phyloP scores from a whole-genome alignment of 2,797 vertebrate genomes.

The Anguilla megastoma region DNA sequence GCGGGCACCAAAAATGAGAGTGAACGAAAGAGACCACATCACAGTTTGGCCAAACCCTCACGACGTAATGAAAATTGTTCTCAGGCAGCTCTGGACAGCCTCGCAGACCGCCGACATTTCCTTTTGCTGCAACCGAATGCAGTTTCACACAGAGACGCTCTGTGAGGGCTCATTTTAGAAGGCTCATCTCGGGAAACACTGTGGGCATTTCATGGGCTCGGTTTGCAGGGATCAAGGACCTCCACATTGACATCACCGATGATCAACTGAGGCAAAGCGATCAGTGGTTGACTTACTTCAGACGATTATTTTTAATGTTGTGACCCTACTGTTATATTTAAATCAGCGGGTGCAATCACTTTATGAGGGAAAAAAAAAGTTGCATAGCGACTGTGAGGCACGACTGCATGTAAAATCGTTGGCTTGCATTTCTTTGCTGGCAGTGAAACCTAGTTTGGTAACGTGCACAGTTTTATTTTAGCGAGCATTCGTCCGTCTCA shows the following conservation, averaged over 20 bases:
- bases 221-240: background rate
- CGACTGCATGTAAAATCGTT: background rate
- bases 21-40: slow-evolving; percentile 63
- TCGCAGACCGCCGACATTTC: slow-evolving; percentile 32
- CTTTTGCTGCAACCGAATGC: background rate
- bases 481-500: slow-evolving; percentile 20
- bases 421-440: background rate
- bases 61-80: slow-evolving; percentile 59
- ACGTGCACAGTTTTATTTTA: background rate
- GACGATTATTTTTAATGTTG: background rate
- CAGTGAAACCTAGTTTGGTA: background rate
- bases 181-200: background rate
- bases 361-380: no score
- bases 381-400: background rate
- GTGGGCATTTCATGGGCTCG: background rate
- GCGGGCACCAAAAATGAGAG: slow-evolving; percentile 47
- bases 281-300: background rate
- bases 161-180: background rate
- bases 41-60: slow-evolving; percentile 63
- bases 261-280: background rate
- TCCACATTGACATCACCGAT: background rate
- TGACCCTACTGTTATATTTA: no score
- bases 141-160: slow-evolving; percentile 44
- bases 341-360: no score
- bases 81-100: slow-evolving; percentile 55